Conservation (phyloP, 2,888 invertebrate species). For the Hecatera dysodea region DNA sequence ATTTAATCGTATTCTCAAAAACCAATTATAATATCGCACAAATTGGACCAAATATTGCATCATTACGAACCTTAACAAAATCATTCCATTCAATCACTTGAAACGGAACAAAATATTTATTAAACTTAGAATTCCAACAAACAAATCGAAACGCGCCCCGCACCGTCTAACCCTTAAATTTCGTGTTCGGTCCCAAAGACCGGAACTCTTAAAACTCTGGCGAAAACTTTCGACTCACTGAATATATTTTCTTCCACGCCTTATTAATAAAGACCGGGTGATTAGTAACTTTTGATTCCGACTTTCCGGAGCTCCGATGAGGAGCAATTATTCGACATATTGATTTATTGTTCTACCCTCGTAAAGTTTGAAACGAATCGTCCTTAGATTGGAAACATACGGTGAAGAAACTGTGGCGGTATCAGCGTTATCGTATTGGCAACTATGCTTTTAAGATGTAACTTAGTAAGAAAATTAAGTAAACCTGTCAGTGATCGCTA, state of each 20-base stretch:
- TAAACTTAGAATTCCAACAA: constrained; percentile 59
- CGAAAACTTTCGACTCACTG: constrained; percentile 69
- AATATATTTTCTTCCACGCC: constrained; percentile 75
- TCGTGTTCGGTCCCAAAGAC: constrained; percentile 59
- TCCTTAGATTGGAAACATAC: constrained; percentile 61
- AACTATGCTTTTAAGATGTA: too few species aligned
- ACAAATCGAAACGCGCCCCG: constrained; percentile 56
- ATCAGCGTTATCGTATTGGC: too few species aligned
- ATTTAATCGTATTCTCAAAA: background rate
- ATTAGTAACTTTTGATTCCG: constrained; percentile 89
- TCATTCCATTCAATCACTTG: constrained; percentile 53
- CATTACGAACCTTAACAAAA: constrained; percentile 22
- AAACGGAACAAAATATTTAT: constrained; percentile 61
- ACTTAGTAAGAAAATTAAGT: too few species aligned
- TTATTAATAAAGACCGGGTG: constrained; percentile 87
- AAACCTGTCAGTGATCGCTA: too few species aligned
- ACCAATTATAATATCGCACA: background rate
- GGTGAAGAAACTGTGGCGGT: constrained; percentile 32
- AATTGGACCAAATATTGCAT: constrained; percentile 26
- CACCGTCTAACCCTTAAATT: constrained; percentile 66
- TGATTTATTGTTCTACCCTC: constrained; percentile 87
- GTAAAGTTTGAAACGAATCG: constrained; percentile 78
- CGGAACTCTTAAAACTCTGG: constrained; percentile 71
- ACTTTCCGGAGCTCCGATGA: constrained; percentile 81
- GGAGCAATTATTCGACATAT: constrained; percentile 89